Conservation (phyloP, 2,797 vertebrate species). For the Ceryle rudis region DNA sequence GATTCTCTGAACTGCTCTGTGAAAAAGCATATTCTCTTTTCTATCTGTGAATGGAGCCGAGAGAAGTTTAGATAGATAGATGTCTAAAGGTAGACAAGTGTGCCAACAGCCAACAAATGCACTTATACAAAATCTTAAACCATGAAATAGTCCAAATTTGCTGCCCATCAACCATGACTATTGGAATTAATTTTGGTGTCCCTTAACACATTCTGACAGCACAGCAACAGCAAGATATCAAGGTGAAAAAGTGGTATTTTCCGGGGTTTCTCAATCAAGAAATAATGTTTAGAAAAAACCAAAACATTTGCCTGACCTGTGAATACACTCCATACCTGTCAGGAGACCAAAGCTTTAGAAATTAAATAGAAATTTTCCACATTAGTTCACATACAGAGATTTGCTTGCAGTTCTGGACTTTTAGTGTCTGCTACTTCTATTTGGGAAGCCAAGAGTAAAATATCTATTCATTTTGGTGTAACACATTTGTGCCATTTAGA, state of each 20-base stretch:
- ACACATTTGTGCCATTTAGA: neutral
- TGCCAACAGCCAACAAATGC: neutral
- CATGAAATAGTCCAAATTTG: neutral
- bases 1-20: neutral
- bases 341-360: neutral
- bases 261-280: neutral
- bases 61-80: neutral
- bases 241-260: neutral
- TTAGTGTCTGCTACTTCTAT: neutral
- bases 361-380: too few species aligned
- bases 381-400: neutral
- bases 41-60: neutral
- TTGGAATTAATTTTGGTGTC: neutral
- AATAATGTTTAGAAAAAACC: neutral
- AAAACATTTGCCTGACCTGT: neutral
- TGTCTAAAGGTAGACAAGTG: neutral
- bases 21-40: neutral
- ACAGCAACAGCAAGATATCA: neutral
- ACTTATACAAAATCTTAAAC: neutral
- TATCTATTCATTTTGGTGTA: neutral
- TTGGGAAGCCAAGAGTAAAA: neutral
- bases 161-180: neutral
- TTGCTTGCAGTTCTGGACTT: neutral
- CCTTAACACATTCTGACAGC: neutral
- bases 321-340: neutral